Percentiles rank a stretch among this genome's conserved stretches.
phyloP scores from a whole-genome alignment of 1,140 invertebrate genomes.

The Schlechtendalia chinensis region DNA sequence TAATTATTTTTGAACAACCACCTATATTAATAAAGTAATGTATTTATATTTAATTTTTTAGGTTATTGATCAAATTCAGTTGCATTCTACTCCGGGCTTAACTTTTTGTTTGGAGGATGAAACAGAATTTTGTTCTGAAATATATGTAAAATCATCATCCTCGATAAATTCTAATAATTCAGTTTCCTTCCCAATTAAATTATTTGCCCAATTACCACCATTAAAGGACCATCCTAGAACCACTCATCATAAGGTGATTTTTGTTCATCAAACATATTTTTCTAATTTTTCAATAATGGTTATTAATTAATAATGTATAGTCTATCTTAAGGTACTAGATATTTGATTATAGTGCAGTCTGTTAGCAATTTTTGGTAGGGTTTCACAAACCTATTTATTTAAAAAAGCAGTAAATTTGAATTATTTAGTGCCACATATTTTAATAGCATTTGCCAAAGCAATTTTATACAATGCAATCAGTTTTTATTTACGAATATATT shows the following conservation, averaged over 20 bases:
- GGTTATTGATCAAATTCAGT: conserved; percentile 25
- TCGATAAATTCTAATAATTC: conserved; percentile 5
- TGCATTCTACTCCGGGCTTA: conserved; percentile 33
- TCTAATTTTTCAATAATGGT: neutral
- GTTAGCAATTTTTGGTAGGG: too few species aligned
- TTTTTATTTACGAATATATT: too few species aligned
- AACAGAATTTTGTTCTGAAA: conserved; percentile 33
- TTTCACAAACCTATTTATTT: too few species aligned
- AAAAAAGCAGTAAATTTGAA: too few species aligned
- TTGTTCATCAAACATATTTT: neutral
- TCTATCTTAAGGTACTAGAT: too few species aligned
- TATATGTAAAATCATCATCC: conserved; percentile 3
- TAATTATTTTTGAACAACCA: neutral
- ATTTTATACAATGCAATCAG: too few species aligned
- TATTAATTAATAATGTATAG: too few species aligned
- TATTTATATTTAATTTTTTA: neutral
- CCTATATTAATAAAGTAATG: neutral
- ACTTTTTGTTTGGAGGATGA: conserved; percentile 35
- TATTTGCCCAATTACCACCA: conserved; percentile 24
- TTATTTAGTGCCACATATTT: too few species aligned
- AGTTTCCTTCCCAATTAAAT: conserved; percentile 29
- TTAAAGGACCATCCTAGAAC: conserved; percentile 26
- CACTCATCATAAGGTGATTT: conserved; percentile 23
- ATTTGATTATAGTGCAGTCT: too few species aligned
- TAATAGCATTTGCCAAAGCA: too few species aligned